phyloP scores from a whole-genome alignment of 2,797 vertebrate genomes.

The Lerista edwardsae region DNA sequence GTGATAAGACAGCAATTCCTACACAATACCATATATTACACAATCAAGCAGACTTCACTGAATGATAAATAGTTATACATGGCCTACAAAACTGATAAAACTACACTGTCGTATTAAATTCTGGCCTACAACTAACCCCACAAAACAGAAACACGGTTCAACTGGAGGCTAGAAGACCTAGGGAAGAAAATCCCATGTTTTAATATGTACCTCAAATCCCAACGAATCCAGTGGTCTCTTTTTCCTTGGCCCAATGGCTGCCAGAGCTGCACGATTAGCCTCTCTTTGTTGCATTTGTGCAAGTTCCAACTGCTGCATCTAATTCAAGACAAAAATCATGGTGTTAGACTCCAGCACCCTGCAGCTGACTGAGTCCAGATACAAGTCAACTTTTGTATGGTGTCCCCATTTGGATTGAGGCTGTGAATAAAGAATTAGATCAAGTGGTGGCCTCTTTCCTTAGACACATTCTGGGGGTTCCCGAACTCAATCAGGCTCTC shows the following conservation, averaged over 20 bases:
- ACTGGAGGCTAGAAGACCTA: neutral
- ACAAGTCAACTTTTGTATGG: too few relatives aligned
- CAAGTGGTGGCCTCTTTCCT: too few relatives aligned
- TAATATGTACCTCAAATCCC: slow-evolving; percentile 78
- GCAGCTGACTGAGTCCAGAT: neutral
- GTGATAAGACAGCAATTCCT: neutral
- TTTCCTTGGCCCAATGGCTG: slow-evolving; percentile 92
- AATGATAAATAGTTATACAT: neutral
- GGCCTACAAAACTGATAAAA: neutral
- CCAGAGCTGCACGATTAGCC: slow-evolving; percentile 92
- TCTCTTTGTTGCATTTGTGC: slow-evolving; percentile 89
- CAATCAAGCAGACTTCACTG: neutral
- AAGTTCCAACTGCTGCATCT: slow-evolving; percentile 92
- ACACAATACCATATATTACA: neutral
- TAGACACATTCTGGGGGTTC: too few relatives aligned
- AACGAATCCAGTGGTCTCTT: slow-evolving; percentile 84
- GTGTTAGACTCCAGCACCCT: neutral
- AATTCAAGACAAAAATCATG: slow-evolving; percentile 42
- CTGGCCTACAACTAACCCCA: neutral
- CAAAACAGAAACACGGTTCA: neutral
- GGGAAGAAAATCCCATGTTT: too few relatives aligned
- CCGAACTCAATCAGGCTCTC: too few relatives aligned
- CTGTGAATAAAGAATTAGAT: too few relatives aligned
- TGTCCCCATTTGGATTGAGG: too few relatives aligned
- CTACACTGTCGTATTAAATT: neutral